Evolutionary conservation across 1,140 invertebrate species (phyloP).

Genomic region (Chymomyza costata): DNA sequence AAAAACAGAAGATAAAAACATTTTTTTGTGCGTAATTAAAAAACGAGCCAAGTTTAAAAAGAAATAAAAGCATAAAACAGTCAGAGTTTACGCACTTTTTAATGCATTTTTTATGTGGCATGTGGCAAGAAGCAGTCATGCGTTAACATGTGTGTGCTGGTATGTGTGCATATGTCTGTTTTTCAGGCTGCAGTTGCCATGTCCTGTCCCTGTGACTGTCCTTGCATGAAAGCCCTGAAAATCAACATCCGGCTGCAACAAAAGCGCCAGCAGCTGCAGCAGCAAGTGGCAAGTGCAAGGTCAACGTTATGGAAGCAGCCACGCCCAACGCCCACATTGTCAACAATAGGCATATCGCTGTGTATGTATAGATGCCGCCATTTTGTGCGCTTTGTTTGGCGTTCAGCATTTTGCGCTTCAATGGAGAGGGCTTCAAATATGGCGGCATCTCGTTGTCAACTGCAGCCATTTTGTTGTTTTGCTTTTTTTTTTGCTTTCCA

Average conservation of each 20-base stretch:
- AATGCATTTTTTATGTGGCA: constrained; percentile 52
- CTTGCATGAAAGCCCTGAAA: constrained; percentile 47
- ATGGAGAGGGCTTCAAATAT: too few relatives aligned
- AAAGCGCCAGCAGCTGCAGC: constrained; percentile 34
- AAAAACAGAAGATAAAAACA: constrained; percentile 13
- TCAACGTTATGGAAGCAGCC: constrained; percentile 70
- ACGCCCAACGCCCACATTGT: constrained; percentile 1
- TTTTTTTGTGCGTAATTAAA: constrained; percentile 26
- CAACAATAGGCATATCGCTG: constrained; percentile 19
- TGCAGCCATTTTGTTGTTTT: constrained; percentile 1
- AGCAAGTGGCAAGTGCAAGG: constrained; percentile 72
- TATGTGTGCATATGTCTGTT: constrained; percentile 33
- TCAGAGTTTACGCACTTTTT: constrained; percentile 65
- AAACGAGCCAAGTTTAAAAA: constrained; percentile 16
- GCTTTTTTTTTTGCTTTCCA: neutral
- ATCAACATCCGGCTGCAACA: constrained; percentile 65
- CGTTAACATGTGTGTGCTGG: constrained; percentile 10
- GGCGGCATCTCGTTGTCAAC: neutral
- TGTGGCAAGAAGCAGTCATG: constrained; percentile 56
- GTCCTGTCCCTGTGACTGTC: too few relatives aligned
- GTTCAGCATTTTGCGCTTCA: constrained; percentile 56
- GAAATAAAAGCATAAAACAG: constrained; percentile 34
- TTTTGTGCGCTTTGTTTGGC: constrained; percentile 35
- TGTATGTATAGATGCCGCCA: constrained; percentile 30
- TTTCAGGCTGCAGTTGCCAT: constrained; percentile 61